Conservation (phyloP, 1,140 invertebrate species). For the Sitobion miscanthi region DNA sequence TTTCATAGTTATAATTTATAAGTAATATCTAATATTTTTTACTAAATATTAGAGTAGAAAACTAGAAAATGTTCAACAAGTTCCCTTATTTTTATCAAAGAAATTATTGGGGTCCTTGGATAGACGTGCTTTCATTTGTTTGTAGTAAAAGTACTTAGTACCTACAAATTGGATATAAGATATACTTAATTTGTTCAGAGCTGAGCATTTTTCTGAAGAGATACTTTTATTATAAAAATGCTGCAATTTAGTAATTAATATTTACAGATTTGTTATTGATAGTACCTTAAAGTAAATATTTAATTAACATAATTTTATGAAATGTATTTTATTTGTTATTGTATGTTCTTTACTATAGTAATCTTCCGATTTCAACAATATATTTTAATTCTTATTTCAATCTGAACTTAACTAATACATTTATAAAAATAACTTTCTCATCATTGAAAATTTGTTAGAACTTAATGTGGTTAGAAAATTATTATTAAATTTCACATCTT, state of each 20-base stretch:
- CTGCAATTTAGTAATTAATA: neutral
- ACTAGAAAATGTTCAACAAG: neutral
- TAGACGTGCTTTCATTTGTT: neutral
- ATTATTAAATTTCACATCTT: slow-evolving; percentile 59
- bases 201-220: neutral
- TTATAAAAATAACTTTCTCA: neutral
- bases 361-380: neutral
- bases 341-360: neutral
- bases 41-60: neutral
- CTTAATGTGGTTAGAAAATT: neutral
- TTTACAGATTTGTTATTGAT: neutral
- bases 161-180: neutral
- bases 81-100: neutral
- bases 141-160: neutral
- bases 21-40: neutral
- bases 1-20: neutral
- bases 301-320: neutral
- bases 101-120: neutral
- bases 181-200: neutral
- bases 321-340: neutral
- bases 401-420: neutral
- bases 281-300: neutral
- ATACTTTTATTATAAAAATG: neutral
- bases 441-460: neutral
- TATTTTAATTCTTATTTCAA: neutral